Percentiles rank a stretch among this genome's conserved stretches.
Evolutionary conservation across 1,140 invertebrate genomes (phyloP).

Genomic region (Homarus americanus): DNA sequence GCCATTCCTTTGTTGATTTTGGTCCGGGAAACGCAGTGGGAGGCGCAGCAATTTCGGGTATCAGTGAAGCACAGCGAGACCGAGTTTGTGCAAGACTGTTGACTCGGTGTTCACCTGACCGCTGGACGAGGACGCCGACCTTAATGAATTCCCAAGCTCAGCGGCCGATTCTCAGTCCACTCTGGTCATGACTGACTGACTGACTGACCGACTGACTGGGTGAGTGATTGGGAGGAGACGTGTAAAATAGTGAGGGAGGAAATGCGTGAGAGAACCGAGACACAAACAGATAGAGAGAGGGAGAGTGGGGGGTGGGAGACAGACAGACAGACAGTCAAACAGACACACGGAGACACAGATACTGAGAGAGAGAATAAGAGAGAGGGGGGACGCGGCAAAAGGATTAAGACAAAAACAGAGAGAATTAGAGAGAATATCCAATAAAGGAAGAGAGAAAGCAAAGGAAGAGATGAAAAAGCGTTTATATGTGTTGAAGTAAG

Average conservation of each 20-base stretch:
- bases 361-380: not conserved
- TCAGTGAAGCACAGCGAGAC: not conserved
- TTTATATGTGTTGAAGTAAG: no score
- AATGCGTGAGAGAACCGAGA: no score
- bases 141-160: not conserved
- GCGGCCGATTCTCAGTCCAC: no score
- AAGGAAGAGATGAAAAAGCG: not conserved
- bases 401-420: not conserved
- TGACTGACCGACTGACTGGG: no score
- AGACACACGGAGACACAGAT: not conserved
- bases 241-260: no score
- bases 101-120: not conserved
- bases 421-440: not conserved
- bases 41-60: not conserved
- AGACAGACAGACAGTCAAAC: not conserved
- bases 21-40: not conserved
- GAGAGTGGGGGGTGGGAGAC: not conserved
- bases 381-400: not conserved
- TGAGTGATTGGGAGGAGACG: no score
- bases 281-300: no score
- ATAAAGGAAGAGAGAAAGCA: not conserved
- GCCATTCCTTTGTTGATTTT: not conserved
- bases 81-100: not conserved
- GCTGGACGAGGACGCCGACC: not conserved
- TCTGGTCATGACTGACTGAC: no score